Percentiles rank a stretch among this genome's conserved stretches.
Conservation (phyloP, 2,113 vertebrate species). For the Sinocyclocheilus anshuiensis region DNA sequence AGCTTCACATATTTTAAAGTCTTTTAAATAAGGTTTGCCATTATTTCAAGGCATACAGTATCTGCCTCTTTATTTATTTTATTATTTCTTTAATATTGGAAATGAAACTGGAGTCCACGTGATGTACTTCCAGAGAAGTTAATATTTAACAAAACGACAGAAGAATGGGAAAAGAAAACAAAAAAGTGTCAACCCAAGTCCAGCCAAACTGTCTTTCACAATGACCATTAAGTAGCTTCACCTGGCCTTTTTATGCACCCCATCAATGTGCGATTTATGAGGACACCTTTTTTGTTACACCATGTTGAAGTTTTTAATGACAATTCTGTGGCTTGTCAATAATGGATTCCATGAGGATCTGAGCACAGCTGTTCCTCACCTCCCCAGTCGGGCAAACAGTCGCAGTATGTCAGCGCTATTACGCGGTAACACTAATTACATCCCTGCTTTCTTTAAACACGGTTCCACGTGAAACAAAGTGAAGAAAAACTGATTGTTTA, state of each 20-base stretch:
- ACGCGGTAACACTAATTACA: constrained; percentile 81
- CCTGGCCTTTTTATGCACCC: constrained; percentile 46
- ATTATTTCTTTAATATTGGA: neutral
- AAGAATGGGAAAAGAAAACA: neutral
- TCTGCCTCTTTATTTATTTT: neutral
- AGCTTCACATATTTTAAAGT: neutral
- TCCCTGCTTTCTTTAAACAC: constrained; percentile 69
- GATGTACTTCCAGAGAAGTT: neutral
- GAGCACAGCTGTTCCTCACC: constrained; percentile 62
- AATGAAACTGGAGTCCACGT: neutral
- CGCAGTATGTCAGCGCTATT: constrained; percentile 68
- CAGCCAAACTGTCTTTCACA: neutral
- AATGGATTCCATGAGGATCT: constrained; percentile 60
- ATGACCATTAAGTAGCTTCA: constrained; percentile 41
- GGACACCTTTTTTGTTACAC: constrained; percentile 43
- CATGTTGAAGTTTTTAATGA: constrained; percentile 57
- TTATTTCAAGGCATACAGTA: neutral
- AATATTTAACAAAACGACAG: neutral
- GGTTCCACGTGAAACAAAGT: constrained; percentile 74
- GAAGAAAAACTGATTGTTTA: constrained; percentile 82
- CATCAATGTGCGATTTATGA: constrained; percentile 46
- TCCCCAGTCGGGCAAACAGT: constrained; percentile 56
- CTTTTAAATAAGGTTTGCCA: neutral
- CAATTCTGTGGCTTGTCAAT: constrained; percentile 60
- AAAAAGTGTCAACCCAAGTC: neutral